Base-by-base conservation (phyloP, 2,888 invertebrate genomes). In the Paralinhomoeus sp. region DNA sequence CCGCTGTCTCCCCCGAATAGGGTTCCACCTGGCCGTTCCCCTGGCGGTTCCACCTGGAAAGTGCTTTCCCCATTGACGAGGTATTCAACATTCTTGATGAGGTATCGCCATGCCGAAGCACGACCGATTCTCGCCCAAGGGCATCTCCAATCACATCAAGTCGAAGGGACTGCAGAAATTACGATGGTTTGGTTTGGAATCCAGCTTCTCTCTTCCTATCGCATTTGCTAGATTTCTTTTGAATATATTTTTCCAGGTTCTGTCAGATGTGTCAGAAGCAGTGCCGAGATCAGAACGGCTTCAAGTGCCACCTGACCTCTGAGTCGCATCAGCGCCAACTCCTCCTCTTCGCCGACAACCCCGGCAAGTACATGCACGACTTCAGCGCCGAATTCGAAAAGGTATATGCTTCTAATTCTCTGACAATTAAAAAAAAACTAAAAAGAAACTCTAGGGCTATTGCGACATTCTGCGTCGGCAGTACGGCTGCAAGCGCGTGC, bases 241-340 rank as follows among this genome's bases (percentile, higher is more conserved):
- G n/a, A n/a, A n/a, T n/a, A n/a, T 2, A 21, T 39, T 18, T 41
- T 44, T 53, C 23, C 40, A 57, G 57, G 50, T 58, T 53, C 62
- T 99, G 97, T 69, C 91, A 97, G 67, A 93, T 97, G 91, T 99
- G 97, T 69, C 80, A 89, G 62, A 97, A 97, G 67, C 97, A 97
- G 58, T 99, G 97, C 62, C 72, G 97, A 13, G 97, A 97, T 64
- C 89, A 68, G 64, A 97, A 97, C 64, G 97, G 97, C 0, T 97
- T 97, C 64, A 97, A 97, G 64, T 97, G 97, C 67, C 97, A 97
- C 61, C 83, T 84, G 0, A 83, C 77, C 72, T 91, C 91, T 0
- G 97, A 97, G 62, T 80, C 89, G 0, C 97, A 99, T 67, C 97
- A 99, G 58, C 68, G 97, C 1, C 97, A 97, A 62, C 65, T 99